phyloP scores from a whole-genome alignment of 2,113 vertebrate genomes.

The Paradisaea rubra region DNA sequence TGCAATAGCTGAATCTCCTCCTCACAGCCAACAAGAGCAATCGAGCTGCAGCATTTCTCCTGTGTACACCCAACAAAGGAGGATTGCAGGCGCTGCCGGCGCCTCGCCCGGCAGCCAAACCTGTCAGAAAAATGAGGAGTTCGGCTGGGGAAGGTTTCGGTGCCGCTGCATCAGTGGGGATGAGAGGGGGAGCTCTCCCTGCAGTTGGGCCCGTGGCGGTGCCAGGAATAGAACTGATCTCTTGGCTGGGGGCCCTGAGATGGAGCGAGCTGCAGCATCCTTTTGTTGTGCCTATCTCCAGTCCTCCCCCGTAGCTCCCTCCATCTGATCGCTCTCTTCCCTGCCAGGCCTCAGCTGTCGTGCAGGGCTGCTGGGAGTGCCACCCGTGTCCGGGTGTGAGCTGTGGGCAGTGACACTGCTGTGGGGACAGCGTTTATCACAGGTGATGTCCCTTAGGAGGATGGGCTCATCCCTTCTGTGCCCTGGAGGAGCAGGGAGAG shows the following conservation, averaged over 20 bases:
- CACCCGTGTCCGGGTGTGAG: neutral
- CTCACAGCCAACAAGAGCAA: neutral
- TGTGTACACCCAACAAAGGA: neutral
- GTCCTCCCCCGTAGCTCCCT: constrained; percentile 1
- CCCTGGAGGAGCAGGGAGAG: neutral
- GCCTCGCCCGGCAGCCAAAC: neutral
- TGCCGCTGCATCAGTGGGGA: neutral
- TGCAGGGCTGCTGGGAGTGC: neutral
- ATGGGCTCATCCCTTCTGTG: accelerated
- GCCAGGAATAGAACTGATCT: constrained; percentile 8
- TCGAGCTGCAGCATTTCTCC: neutral
- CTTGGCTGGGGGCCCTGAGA: neutral
- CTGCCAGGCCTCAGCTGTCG: neutral
- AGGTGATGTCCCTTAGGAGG: neutral
- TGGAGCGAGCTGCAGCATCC: neutral
- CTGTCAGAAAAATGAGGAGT: neutral
- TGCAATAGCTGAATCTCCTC: neutral
- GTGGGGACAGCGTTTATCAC: neutral
- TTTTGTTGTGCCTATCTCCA: neutral
- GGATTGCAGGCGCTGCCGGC: neutral
- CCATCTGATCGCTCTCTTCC: neutral
- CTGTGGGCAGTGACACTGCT: neutral
- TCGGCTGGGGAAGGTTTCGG: neutral
- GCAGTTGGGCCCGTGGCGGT: neutral
- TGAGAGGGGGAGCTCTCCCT: neutral